Percentiles rank a stretch among this genome's conserved stretches.
Evolutionary conservation across 1,140 invertebrate genomes (phyloP).

Genomic region (Zaprionus capensis): DNA sequence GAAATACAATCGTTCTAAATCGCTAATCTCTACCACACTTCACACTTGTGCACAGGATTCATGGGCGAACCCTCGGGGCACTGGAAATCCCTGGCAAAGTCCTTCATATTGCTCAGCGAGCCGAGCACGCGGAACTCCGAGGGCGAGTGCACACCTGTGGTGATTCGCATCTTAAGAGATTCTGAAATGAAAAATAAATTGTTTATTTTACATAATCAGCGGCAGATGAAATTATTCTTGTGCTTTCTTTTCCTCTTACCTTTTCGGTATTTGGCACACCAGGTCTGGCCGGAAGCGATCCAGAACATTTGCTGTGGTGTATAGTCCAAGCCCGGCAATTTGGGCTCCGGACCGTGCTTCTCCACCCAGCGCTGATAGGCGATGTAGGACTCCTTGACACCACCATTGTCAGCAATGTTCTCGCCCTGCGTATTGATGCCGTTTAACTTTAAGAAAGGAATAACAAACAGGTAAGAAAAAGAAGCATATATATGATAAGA

Average conservation of each 20-base stretch:
- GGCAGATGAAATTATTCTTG: neutral
- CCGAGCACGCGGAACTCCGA: constrained; percentile 93
- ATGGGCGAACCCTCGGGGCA: constrained; percentile 92
- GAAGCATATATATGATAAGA: neutral
- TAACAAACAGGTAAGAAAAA: neutral
- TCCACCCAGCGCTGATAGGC: constrained; percentile 91
- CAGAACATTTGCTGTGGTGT: constrained; percentile 90
- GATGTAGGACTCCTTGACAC: constrained; percentile 93
- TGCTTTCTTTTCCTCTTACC: constrained; percentile 39
- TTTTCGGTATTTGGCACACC: constrained; percentile 86
- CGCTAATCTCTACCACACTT: constrained; percentile 88
- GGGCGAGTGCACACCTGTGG: constrained; percentile 91
- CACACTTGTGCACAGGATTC: constrained; percentile 95
- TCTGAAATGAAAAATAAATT: constrained; percentile 85
- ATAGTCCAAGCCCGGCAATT: constrained; percentile 89
- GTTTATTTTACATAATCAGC: neutral
- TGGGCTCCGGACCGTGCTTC: constrained; percentile 87
- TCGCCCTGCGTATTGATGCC: constrained; percentile 95
- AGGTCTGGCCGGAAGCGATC: constrained; percentile 87
- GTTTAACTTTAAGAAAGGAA: constrained; percentile 88
- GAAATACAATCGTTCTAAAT: constrained; percentile 24
- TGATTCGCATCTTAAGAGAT: constrained; percentile 89
- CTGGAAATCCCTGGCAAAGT: constrained; percentile 94
- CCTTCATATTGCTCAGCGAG: constrained; percentile 94
- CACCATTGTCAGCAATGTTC: constrained; percentile 96